Base-by-base conservation (phyloP, 2,888 invertebrate species). In the Drosophila suboccidentalis region DNA sequence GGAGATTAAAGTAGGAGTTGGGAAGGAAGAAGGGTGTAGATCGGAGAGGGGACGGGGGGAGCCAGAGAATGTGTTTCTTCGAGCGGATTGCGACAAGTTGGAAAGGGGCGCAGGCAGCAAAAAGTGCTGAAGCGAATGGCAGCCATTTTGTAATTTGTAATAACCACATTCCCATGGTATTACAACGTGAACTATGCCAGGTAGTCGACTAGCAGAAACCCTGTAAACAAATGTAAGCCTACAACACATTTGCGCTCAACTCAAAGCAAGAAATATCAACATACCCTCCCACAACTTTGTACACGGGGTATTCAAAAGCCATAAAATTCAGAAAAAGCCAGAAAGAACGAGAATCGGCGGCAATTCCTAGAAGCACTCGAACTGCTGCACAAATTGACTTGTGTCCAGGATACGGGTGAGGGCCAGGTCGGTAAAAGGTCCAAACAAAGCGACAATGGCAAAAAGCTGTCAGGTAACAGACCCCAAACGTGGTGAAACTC, bases 71-170 rank as follows among this genome's bases (percentile, higher is more conserved):
- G 62, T 43, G 58, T 69, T 54, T 50, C 57, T 58, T 61, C 55
- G 44, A 55, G 59, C 47, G 49, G 76, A 75, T 75, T 75, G 71
- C 75, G 70, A 49, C 55, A 62, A 57, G 60, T 57, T 38, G 41
- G n/a, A 9, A 26, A 15, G 17, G n/a, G 43, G 1, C 26, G n/a
- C 8, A 9, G 32, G 26, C 47, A 9, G 2, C 41, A 47, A 49
- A 26, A 47, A 55, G 38, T 22, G 62, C 15, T 41, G 44, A 26
- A 51, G 54, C 59, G 34, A 43, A 64, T 53, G 78, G 55, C 62
- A 63, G 71, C 77, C 77, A 77, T 78, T 78, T 77, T 78, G 75
- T 71, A 71, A 75, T 67, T 74, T 77, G 59, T 60, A 71, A 78
- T 74, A 71, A 75, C 66, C 26, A 29, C 55, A 57, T 36, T 47